phyloP scores from a whole-genome alignment of 2,888 invertebrate species.

The Bombylius discolor region DNA sequence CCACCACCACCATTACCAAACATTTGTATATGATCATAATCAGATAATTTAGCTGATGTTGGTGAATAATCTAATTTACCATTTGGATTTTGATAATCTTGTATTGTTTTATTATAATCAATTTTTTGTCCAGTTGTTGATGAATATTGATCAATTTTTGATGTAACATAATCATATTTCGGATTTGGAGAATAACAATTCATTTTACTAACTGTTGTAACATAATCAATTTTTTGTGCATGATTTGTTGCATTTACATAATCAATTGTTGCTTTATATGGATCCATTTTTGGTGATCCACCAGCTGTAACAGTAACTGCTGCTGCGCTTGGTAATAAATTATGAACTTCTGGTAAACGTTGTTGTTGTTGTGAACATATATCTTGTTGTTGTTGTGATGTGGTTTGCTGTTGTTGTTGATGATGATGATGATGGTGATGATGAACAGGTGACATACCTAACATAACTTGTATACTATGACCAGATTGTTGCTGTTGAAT shows the following conservation, averaged over 20 bases:
- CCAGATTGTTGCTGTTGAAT: slow-evolving; percentile 17
- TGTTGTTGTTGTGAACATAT: slow-evolving; percentile 22
- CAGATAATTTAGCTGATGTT: slow-evolving; percentile 5
- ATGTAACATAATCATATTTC: slow-evolving; percentile 33
- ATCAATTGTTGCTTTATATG: slow-evolving; percentile 24
- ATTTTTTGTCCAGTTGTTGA: slow-evolving; percentile 10
- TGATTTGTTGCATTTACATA: slow-evolving; percentile 18
- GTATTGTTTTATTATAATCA: slow-evolving; percentile 10
- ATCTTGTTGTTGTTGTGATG: slow-evolving; percentile 2
- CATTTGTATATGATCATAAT: slow-evolving; percentile 31
- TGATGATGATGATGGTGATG: slow-evolving; percentile 5
- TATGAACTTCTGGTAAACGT: slow-evolving; percentile 35
- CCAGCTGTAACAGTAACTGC: slow-evolving; percentile 9
- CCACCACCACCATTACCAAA: slow-evolving; percentile 14
- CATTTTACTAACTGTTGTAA: slow-evolving; percentile 25
- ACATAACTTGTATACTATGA: slow-evolving; percentile 55
- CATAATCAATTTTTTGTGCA: slow-evolving; percentile 30
- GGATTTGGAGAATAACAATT: slow-evolving; percentile 36
- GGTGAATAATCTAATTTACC: slow-evolving; percentile 15
- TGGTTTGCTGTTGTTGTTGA: background rate
- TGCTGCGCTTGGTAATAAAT: slow-evolving; percentile 22
- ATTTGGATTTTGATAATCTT: slow-evolving; percentile 10
- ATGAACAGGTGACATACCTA: slow-evolving; percentile 40
- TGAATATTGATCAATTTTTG: slow-evolving; percentile 24
- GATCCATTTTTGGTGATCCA: slow-evolving; percentile 31